phyloP scores from a whole-genome alignment of 1,140 invertebrate genomes.

The Drosophila sturtevanti region DNA sequence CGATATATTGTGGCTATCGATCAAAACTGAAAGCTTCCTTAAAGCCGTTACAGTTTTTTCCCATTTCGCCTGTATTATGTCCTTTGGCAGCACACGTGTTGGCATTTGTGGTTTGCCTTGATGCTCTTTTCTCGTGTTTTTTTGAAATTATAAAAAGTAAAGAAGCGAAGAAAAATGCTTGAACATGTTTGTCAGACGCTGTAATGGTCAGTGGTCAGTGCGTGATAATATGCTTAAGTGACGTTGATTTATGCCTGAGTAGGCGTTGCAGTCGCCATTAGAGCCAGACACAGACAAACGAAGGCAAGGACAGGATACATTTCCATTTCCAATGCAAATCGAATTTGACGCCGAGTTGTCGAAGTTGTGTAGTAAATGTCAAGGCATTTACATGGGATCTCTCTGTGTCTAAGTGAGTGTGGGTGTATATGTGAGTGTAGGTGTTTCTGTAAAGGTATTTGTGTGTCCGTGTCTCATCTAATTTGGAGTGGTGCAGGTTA shows the following conservation, averaged over 20 bases:
- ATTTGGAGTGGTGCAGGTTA: constrained; percentile 81
- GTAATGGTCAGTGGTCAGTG: constrained; percentile 50
- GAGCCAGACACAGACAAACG: constrained; percentile 17
- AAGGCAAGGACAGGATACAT: constrained; percentile 20
- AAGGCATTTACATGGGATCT: constrained; percentile 76
- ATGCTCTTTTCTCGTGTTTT: constrained; percentile 31
- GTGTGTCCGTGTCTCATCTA: constrained; percentile 59
- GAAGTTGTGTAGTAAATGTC: constrained; percentile 77
- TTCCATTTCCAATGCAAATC: constrained; percentile 65
- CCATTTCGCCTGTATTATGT: constrained; percentile 9
- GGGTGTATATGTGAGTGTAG: constrained; percentile 8
- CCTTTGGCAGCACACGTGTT: constrained; percentile 38
- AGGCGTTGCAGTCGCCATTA: constrained; percentile 40
- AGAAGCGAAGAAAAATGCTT: constrained; percentile 35
- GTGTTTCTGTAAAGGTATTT: constrained; percentile 10
- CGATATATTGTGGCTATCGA: neutral
- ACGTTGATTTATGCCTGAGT: constrained; percentile 34
- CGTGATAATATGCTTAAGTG: constrained; percentile 43
- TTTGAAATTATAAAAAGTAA: constrained; percentile 43
- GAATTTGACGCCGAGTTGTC: constrained; percentile 69
- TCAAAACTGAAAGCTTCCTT: neutral
- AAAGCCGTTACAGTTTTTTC: constrained; percentile 10
- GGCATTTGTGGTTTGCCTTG: constrained; percentile 36
- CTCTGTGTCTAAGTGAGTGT: constrained; percentile 34
- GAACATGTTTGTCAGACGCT: neutral